phyloP scores from a whole-genome alignment of 2,888 invertebrate genomes.

The Lasioglossum oenotherae region DNA sequence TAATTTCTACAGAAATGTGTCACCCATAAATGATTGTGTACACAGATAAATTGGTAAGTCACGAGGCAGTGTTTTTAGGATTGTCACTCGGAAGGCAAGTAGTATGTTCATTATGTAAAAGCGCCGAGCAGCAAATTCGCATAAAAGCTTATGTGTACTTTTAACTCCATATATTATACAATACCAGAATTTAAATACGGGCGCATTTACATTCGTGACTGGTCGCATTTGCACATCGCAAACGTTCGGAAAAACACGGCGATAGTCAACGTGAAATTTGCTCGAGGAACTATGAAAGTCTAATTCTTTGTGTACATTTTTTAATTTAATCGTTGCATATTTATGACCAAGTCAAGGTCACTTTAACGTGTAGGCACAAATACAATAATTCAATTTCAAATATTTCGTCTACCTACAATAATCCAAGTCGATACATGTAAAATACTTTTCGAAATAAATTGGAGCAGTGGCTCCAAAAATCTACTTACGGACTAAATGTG shows the following conservation, averaged over 20 bases:
- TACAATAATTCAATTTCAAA: neutral
- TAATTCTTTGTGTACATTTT: neutral
- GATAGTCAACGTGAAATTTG: neutral
- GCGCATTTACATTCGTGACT: neutral
- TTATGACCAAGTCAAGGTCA: neutral
- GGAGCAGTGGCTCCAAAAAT: too few species aligned
- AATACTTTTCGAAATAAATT: too few species aligned
- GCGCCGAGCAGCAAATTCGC: neutral
- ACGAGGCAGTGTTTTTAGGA: neutral
- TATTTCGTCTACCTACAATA: neutral
- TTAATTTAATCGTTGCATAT: neutral
- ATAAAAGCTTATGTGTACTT: neutral
- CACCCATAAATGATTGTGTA: neutral
- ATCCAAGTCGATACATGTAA: neutral
- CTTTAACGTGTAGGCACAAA: neutral
- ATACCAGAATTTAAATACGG: neutral
- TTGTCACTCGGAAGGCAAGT: neutral
- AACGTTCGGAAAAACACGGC: neutral
- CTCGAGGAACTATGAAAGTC: neutral
- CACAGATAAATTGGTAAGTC: neutral
- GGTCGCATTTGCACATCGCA: neutral
- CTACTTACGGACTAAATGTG: neutral
- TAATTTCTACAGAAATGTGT: neutral
- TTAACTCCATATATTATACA: neutral
- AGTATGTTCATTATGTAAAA: neutral